phyloP scores from a whole-genome alignment of 2,888 invertebrate genomes.

The Monochamus alternatus region DNA sequence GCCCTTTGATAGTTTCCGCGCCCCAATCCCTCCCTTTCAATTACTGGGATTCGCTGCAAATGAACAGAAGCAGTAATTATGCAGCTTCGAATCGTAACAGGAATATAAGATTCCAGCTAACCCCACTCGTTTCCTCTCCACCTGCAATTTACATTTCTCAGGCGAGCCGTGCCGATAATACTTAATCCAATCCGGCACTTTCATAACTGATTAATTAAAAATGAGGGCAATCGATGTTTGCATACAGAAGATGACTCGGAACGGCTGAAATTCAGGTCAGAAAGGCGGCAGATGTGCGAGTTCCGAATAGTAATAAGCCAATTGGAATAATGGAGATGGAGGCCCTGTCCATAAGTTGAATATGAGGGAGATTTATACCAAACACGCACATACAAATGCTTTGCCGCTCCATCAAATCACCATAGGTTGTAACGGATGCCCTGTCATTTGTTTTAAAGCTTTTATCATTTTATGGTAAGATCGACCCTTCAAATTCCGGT shows the following conservation, averaged over 20 bases:
- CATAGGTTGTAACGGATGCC: slow-evolving; percentile 30
- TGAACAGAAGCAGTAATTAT: background rate
- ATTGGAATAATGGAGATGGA: slow-evolving; percentile 53
- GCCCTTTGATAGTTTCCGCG: background rate
- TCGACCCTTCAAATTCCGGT: slow-evolving; percentile 25
- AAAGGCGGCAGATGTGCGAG: slow-evolving; percentile 50
- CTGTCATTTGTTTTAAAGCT: slow-evolving; percentile 32
- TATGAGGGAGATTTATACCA: slow-evolving; percentile 52
- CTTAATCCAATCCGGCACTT: slow-evolving; percentile 38
- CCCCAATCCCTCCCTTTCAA: background rate
- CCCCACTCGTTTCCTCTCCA: background rate
- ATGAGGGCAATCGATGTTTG: slow-evolving; percentile 40
- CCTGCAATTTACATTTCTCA: background rate
- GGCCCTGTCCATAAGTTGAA: slow-evolving; percentile 53
- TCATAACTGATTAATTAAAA: slow-evolving; percentile 50
- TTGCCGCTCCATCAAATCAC: slow-evolving; percentile 41
- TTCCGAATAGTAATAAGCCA: slow-evolving; percentile 52
- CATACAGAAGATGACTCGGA: slow-evolving; percentile 36
- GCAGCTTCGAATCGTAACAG: slow-evolving; percentile 6
- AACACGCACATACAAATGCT: slow-evolving; percentile 39
- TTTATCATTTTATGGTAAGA: slow-evolving; percentile 31
- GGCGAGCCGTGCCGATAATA: slow-evolving; percentile 27
- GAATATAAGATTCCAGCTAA: background rate
- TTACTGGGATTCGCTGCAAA: background rate
- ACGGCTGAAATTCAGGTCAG: slow-evolving; percentile 39